Conservation (phyloP, 2,113 vertebrate species). For the Emydocephalus ijimae region DNA sequence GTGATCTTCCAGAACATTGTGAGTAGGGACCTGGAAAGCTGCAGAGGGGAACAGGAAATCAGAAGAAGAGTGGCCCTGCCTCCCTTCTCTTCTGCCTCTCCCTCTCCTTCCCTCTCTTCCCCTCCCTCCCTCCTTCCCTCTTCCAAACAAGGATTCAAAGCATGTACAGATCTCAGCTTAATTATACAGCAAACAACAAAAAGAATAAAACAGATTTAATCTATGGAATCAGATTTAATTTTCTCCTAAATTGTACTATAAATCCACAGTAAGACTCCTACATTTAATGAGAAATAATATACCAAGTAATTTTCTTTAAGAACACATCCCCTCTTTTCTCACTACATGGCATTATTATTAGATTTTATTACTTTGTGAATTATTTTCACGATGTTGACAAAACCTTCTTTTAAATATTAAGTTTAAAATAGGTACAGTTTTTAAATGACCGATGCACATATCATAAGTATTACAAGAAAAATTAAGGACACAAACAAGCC, state of each 20-base stretch:
- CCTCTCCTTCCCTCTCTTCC: too few species aligned
- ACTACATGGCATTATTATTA: not conserved
- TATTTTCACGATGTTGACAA: not conserved
- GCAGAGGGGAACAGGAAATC: not conserved
- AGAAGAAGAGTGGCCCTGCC: not conserved
- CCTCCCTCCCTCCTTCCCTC: too few species aligned
- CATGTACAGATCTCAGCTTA: not conserved
- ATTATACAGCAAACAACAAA: not conserved
- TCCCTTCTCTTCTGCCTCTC: not conserved
- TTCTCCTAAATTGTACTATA: not conserved
- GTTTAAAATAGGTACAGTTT: constrained; percentile 28
- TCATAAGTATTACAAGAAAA: not conserved
- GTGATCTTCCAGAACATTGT: not conserved
- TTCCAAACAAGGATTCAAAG: not conserved
- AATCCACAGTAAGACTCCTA: not conserved
- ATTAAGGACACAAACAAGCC: constrained; percentile 38
- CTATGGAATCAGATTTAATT: not conserved
- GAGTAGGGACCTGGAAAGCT: not conserved
- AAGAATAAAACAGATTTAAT: not conserved
- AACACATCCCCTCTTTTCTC: not conserved
- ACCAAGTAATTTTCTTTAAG: not conserved
- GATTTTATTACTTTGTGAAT: constrained; percentile 11
- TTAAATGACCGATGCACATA: constrained; percentile 19
- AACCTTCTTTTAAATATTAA: not conserved
- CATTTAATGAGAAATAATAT: not conserved